Percentiles rank a stretch among this genome's conserved stretches.
These are phyloP conservation scores for Drosophila siamana DNA, from an alignment of 2,888 invertebrate genomes.

Conservation along the genomic window DNA sequence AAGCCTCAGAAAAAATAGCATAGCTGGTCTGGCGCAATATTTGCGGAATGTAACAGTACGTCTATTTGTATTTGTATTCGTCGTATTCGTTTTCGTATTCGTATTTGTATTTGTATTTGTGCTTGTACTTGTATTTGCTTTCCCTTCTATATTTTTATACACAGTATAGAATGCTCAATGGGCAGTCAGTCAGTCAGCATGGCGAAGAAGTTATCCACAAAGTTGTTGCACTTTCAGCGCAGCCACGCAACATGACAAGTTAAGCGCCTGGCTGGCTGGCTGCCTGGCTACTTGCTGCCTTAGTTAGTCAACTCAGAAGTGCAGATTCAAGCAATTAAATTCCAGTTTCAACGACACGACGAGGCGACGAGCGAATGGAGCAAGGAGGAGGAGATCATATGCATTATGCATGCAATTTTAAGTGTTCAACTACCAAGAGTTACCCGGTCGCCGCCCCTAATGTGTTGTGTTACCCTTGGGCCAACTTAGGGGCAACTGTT, in stretches of 20 bases:
- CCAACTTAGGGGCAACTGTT: slow-evolving; percentile 15
- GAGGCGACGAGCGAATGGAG: not conserved
- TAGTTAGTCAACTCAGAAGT: slow-evolving; percentile 24
- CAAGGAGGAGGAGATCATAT: slow-evolving; percentile 1
- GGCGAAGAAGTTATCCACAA: slow-evolving; percentile 33
- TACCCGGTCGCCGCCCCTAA: slow-evolving; percentile 26
- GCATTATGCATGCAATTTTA: slow-evolving; percentile 49
- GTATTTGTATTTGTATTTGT: slow-evolving; percentile 16
- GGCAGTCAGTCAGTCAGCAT: slow-evolving; percentile 2
- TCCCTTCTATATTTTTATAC: slow-evolving; percentile 10
- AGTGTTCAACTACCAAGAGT: slow-evolving; percentile 26
- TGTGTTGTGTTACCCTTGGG: slow-evolving; percentile 27
- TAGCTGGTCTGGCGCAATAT: slow-evolving; percentile 44
- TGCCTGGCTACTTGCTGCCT: no score
- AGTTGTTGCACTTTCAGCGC: slow-evolving; percentile 8
- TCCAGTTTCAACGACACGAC: not conserved
- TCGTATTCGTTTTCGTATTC: slow-evolving; percentile 18
- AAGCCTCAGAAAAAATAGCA: slow-evolving; percentile 11
- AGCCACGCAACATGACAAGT: slow-evolving; percentile 27
- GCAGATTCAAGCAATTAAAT: slow-evolving; percentile 47
- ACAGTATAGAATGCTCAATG: slow-evolving; percentile 23
- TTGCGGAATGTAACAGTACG: slow-evolving; percentile 37
- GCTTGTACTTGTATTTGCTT: slow-evolving; percentile 15
- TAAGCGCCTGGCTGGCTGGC: slow-evolving; percentile 30
- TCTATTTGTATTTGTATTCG: slow-evolving; percentile 9